Evolutionary conservation across 2,797 vertebrate genomes (phyloP), one percentile per base, ranked within the genome.

Genomic region (Silurus lanzhouensis): DNA sequence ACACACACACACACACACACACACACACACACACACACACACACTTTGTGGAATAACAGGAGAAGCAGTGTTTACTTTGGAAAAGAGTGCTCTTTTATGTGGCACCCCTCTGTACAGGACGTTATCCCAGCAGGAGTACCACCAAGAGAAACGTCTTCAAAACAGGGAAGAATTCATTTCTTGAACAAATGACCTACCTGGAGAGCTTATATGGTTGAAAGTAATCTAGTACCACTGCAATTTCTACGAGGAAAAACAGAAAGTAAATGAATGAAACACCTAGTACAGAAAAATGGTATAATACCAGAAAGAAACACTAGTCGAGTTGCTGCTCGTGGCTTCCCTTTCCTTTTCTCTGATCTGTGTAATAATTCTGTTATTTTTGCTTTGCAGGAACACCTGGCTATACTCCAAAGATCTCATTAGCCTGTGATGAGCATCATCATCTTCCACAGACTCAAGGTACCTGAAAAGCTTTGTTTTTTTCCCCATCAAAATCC

Each of bases 401-500:
- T 93, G 88, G 89, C 91, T 91, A 90, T 90, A 94, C 93, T 94
- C 93, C 86, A 90, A 93, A 94, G 92, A 94, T 94, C 93, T 92
- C 87, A 95, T 95, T 94, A 94, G 92, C 90, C 92, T 95, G 95
- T 95, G 93, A 96, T 95, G 95, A 95, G 92, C 94, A 93, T 93
- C 93, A 90, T 91, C 91, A 88, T 94, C 92, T 92, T 90, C 90
- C 89, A 85, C 92, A 95, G 93, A 94, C 91, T 92, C 90, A 93
- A 95, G 94, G 94, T 95, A 95, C 87, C 84, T 91, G 86, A 93
- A 44, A 38, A 78, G 58, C 46, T 44, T 12, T 46, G 31, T 46
- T 78, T 63, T 63, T 63, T 44, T 63, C 55, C 17, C 9, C 58
- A 48, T 72, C 67, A 74, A 74, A 72, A 81, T 67, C 46, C 31